These are phyloP conservation scores for Drosophila erecta DNA, from an alignment of 1,140 invertebrate genomes.

Conservation along the genomic window DNA sequence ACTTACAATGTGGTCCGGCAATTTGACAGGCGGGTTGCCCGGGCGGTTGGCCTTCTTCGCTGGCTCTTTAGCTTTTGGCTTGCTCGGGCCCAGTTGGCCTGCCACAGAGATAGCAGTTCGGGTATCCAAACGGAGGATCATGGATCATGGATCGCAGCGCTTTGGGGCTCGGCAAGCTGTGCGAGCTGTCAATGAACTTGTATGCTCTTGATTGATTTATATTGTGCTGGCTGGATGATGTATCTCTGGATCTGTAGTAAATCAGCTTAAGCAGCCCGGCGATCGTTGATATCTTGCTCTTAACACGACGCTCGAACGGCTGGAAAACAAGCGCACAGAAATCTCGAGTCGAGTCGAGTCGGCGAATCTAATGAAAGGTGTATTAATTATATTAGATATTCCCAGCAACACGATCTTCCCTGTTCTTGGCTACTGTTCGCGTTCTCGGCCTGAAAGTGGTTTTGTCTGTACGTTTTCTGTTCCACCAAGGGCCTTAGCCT, in stretches of 20 bases:
- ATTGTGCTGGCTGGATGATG: conserved; percentile 66
- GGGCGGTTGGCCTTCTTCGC: conserved; percentile 1
- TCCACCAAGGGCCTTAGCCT: conserved; percentile 14
- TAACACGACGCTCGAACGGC: conserved; percentile 22
- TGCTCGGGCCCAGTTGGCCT: conserved; percentile 25
- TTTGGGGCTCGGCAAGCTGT: conserved; percentile 72
- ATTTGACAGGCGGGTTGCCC: conserved; percentile 71
- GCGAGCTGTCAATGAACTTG: conserved; percentile 84
- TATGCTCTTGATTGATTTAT: conserved; percentile 82
- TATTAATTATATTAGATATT: conserved; percentile 80
- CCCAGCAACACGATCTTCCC: conserved; percentile 54
- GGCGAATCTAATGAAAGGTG: conserved; percentile 61
- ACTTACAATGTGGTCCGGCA: conserved; percentile 81
- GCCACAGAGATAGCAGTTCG: conserved; percentile 13
- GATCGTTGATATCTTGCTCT: conserved; percentile 55
- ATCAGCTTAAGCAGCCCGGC: conserved; percentile 58
- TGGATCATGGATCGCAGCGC: conserved; percentile 33
- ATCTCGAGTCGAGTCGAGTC: conserved; percentile 20
- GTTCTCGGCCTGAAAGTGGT: background rate
- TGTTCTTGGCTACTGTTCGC: conserved; percentile 34
- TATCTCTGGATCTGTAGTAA: conserved; percentile 52
- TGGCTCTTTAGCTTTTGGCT: conserved; percentile 4
- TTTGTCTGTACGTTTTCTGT: conserved; percentile 1
- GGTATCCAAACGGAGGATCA: too few species aligned
- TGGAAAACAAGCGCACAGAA: conserved; percentile 7